Percentiles rank a stretch among this genome's conserved stretches.
Conservation (phyloP, 2,888 invertebrate genomes). For the Eulithis testata region DNA sequence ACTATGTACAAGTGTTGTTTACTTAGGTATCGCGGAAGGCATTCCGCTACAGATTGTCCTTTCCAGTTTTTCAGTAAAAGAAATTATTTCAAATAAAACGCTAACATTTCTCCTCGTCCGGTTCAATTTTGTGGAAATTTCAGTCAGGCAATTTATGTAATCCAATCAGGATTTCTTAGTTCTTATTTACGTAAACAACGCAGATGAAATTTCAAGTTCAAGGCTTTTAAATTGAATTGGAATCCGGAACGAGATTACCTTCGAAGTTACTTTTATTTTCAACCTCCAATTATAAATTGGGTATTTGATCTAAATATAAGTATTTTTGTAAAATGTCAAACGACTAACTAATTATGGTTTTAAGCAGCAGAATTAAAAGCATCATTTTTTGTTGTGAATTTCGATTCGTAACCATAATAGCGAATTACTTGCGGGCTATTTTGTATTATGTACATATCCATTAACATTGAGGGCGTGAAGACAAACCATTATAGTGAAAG, state of each 20-base stretch:
- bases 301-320: too few relatives aligned
- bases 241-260: slow-evolving; percentile 10
- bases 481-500: slow-evolving; percentile 49
- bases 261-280: slow-evolving; percentile 3
- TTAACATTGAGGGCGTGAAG: slow-evolving; percentile 46
- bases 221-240: slow-evolving; percentile 26
- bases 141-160: slow-evolving; percentile 45
- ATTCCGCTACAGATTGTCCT: slow-evolving; percentile 32
- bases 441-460: slow-evolving; percentile 51
- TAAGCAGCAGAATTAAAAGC: not conserved
- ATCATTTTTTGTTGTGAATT: slow-evolving; percentile 6
- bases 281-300: slow-evolving; percentile 1
- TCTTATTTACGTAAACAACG: slow-evolving; percentile 36
- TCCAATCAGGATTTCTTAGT: slow-evolving; percentile 44
- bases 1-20: slow-evolving; percentile 8
- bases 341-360: too few relatives aligned
- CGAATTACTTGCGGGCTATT: slow-evolving; percentile 46
- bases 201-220: slow-evolving; percentile 24
- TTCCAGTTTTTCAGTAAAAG: slow-evolving; percentile 37
- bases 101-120: slow-evolving; percentile 46
- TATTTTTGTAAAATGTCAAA: too few relatives aligned
- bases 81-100: slow-evolving; percentile 46
- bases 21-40: slow-evolving; percentile 26
- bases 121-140: slow-evolving; percentile 47
- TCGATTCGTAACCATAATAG: slow-evolving; percentile 24